Evolutionary conservation across 2,113 vertebrate genomes (phyloP).

Genomic region (Madoqua kirkii): DNA sequence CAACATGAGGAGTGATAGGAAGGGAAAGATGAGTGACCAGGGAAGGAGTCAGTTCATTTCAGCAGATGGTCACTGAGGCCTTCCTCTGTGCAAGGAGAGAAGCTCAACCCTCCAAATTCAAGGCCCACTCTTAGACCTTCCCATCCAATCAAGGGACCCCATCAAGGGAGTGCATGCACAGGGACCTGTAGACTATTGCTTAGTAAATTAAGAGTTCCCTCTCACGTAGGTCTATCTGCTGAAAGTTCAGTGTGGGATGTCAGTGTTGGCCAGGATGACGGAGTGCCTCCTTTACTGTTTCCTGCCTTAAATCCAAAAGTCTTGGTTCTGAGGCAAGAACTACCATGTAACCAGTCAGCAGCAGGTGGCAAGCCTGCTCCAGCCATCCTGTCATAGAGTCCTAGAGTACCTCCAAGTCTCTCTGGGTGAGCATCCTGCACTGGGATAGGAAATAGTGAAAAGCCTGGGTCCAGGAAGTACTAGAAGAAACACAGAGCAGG

Average conservation of each 20-base stretch:
- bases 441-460: background rate
- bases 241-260: background rate
- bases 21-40: background rate
- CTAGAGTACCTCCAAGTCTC: rapidly evolving
- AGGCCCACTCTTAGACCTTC: background rate
- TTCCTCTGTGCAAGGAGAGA: background rate
- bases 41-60: background rate
- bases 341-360: background rate
- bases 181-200: background rate
- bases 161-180: background rate
- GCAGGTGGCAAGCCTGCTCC: background rate
- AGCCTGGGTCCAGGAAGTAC: background rate
- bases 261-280: background rate
- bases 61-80: background rate
- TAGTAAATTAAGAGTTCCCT: background rate
- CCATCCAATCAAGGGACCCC: no score
- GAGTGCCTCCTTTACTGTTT: background rate
- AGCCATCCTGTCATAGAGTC: background rate
- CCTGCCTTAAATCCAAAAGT: background rate
- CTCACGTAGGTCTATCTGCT: rapidly evolving
- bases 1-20: background rate
- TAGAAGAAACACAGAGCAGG: background rate
- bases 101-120: background rate
- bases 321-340: background rate
- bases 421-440: background rate